Base-by-base conservation (phyloP, 2,113 vertebrate species). In the Microcebus jonahi region DNA sequence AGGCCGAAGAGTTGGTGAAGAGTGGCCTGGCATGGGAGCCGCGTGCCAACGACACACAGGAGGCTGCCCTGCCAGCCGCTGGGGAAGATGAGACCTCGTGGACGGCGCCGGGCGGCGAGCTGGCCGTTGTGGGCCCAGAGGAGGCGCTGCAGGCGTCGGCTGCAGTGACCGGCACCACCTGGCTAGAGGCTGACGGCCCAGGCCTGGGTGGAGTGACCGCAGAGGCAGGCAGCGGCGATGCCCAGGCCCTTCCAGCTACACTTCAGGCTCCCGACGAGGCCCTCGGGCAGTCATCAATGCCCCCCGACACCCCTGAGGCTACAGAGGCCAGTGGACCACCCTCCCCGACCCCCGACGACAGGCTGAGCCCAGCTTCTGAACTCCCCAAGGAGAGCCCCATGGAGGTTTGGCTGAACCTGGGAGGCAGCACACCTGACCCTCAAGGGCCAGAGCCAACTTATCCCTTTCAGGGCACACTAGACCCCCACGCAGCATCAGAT, bases 171-270 rank as follows among this genome's bases (percentile, higher is more conserved):
- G 92, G 90, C 95, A 68, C 5, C 11, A 86, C 75, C 45, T 97
- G 96, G 96, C 93, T 97, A 10, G 96, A 97, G 77, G 94, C 97
- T 0, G 96, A 98, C 76, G 65, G 98, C 20, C 96, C 97, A 94
- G 97, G 98, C 86, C 97, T 92, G 45, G 97, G 97, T 63, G 98
- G 98, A 0, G 98, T 97, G 8, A 98, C 98, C 36, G 98, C 98
- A 15, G 99, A 99, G 65, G 98, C 98, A 20, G 99, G 99, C 34
- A 99, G 99, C 14, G 99, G 99, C 0, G 98, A 99, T 5, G 83
- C 95, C 68, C 76, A 97, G 68, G 73, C 95, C 94, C 11, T 96
- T 73, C 1, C 71, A 61, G 18, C 96, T 88, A 7, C 96, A 13
- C 50, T 81, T 10, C 57, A 76, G 4, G 36, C 97, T 31, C 92